Evolutionary conservation across 2,888 invertebrate species (phyloP).

Genomic region (Amblyteles armatorius): DNA sequence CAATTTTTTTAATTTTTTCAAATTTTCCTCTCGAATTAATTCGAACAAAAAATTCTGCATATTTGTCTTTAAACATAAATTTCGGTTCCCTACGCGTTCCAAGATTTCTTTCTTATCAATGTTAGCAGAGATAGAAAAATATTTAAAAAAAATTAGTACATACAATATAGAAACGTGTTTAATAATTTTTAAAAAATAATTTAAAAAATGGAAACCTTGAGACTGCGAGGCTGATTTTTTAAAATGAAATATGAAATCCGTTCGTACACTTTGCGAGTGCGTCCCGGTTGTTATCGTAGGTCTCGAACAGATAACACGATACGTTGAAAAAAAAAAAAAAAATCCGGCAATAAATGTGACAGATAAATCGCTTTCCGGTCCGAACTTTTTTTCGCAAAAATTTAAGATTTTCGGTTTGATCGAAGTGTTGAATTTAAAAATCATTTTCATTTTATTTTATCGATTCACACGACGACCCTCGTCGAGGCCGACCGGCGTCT

Average conservation of each 20-base stretch:
- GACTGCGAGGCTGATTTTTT: background rate
- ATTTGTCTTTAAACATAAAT: too few species aligned
- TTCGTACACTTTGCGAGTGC: background rate
- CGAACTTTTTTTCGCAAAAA: too few species aligned
- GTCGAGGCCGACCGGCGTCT: slow-evolving; percentile 17
- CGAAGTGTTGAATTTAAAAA: background rate
- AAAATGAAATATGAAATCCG: background rate
- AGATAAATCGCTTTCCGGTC: too few species aligned
- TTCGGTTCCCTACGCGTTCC: background rate
- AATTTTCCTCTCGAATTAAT: background rate
- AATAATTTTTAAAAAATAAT: too few species aligned
- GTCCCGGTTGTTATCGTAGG: background rate
- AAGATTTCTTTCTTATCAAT: background rate
- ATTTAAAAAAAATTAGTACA: background rate
- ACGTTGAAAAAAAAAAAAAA: background rate
- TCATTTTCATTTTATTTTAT: background rate
- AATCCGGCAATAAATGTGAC: background rate
- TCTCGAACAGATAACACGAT: background rate
- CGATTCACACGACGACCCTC: background rate
- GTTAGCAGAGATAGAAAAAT: background rate
- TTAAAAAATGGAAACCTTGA: background rate
- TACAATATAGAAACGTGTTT: background rate
- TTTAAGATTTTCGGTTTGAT: too few species aligned
- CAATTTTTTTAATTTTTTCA: too few species aligned
- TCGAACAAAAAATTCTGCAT: background rate